Conservation (phyloP, 1,140 invertebrate species). For the Teleogryllus occipitalis region DNA sequence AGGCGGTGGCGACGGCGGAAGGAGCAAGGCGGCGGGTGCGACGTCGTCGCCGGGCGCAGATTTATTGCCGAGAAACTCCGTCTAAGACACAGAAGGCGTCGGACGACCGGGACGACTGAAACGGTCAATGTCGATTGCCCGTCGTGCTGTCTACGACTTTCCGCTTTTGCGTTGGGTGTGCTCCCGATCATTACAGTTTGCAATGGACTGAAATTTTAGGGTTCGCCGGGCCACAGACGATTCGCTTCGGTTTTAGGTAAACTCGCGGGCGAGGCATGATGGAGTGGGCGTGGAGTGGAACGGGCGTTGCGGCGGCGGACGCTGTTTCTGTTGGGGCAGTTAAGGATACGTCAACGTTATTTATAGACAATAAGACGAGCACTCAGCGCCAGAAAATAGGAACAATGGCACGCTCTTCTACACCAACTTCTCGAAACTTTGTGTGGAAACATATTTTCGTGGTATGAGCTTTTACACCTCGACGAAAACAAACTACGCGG, state of each 20-base stretch:
- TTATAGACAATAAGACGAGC: too few species aligned
- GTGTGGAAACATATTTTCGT: too few species aligned
- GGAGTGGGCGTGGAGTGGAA: too few species aligned
- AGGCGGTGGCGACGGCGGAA: too few species aligned
- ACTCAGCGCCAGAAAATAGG: too few species aligned
- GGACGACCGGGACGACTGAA: neutral
- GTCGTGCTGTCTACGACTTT: neutral
- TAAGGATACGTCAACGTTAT: too few species aligned
- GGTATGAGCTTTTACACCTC: too few species aligned
- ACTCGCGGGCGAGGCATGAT: neutral
- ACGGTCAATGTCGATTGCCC: neutral
- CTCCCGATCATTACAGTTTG: neutral
- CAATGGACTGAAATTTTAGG: neutral
- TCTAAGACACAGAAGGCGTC: neutral
- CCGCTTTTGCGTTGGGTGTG: neutral
- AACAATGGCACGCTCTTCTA: too few species aligned
- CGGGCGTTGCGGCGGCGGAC: too few species aligned
- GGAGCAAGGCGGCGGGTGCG: neutral
- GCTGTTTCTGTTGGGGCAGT: too few species aligned
- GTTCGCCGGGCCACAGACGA: neutral
- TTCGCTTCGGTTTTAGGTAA: slow-evolving; percentile 1
- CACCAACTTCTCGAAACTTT: too few species aligned
- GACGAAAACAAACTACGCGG: too few species aligned
- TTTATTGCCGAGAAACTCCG: neutral
- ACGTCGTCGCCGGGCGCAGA: neutral